These are phyloP conservation scores for Felis chaus DNA, from an alignment of 2,113 vertebrate genomes.

Conservation along the genomic window DNA sequence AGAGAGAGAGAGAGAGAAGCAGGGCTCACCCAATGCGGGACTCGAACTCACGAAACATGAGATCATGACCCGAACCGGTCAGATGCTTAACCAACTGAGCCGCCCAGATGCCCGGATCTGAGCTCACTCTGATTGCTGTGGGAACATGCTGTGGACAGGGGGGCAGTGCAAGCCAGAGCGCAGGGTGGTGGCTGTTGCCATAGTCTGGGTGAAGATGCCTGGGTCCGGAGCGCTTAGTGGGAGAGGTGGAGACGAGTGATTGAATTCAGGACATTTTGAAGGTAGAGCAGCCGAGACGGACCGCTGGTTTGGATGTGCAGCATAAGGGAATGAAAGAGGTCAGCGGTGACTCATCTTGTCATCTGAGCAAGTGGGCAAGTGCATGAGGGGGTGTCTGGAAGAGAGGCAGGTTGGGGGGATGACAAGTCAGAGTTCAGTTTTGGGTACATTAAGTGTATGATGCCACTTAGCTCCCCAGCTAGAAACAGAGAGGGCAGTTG, in stretches of 20 bases:
- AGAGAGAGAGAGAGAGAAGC: too few species aligned
- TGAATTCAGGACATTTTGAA: neutral
- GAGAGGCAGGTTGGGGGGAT: neutral
- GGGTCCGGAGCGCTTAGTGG: neutral
- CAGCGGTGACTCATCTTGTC: neutral
- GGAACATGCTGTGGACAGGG: neutral
- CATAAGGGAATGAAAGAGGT: neutral
- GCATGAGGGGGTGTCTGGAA: slow-evolving; percentile 36
- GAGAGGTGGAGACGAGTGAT: neutral
- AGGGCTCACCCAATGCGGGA: too few species aligned
- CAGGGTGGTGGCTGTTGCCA: neutral
- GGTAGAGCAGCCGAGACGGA: neutral
- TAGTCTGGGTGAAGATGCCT: neutral
- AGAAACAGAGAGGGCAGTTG: neutral
- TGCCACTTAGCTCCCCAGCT: neutral
- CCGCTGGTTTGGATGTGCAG: neutral
- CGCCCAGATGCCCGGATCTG: too few species aligned
- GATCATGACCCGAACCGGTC: too few species aligned
- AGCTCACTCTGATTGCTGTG: neutral
- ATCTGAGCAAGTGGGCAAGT: neutral
- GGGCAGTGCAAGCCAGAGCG: neutral
- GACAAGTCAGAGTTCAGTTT: neutral
- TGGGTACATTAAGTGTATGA: neutral
- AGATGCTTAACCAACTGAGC: too few species aligned
- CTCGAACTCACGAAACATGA: too few species aligned